Evolutionary conservation across 2,113 vertebrate genomes (phyloP).

Genomic region (Podarcis cretensis): DNA sequence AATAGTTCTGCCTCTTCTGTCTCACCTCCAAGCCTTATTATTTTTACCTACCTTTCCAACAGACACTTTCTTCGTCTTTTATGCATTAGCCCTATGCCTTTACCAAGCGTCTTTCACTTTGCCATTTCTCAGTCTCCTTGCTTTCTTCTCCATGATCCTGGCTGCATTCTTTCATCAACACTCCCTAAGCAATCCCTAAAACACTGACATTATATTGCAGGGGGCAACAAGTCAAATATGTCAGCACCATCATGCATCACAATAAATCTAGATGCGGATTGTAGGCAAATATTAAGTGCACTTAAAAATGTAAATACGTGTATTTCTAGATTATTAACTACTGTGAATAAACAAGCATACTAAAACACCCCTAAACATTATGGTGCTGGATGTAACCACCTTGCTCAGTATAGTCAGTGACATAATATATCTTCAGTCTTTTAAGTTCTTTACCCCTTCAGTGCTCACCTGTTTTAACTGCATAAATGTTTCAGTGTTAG

Average conservation of each 20-base stretch:
- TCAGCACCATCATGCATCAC: background rate
- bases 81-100: background rate
- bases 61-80: background rate
- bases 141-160: background rate
- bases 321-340: background rate
- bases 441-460: background rate
- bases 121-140: background rate
- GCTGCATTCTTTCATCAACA: background rate
- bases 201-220: background rate
- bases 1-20: background rate
- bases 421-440: background rate
- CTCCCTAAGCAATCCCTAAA: background rate
- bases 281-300: background rate
- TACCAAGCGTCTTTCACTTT: background rate
- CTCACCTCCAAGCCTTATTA: background rate
- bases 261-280: background rate
- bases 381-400: too few species aligned
- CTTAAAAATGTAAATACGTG: background rate
- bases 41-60: background rate
- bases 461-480: slow-evolving; percentile 89
- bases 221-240: background rate
- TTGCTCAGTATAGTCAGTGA: background rate
- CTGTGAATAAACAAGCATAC: background rate
- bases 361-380: background rate
- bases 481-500: slow-evolving; percentile 80